Conservation (phyloP, 2,888 invertebrate genomes). For the Diaphora mendica region DNA sequence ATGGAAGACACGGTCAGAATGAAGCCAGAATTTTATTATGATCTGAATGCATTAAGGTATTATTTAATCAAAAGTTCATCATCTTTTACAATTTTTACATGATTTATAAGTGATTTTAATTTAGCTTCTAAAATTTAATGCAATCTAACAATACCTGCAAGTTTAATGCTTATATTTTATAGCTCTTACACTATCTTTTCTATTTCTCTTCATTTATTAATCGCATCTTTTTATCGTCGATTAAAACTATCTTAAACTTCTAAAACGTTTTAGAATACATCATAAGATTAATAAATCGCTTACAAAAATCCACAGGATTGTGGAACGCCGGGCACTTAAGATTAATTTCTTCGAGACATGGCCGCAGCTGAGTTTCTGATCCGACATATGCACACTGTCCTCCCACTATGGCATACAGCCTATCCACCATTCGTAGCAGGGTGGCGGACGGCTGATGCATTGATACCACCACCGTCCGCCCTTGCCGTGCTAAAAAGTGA, state of each 20-base stretch:
- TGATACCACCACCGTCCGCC: constrained; percentile 94
- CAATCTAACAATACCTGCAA: not conserved
- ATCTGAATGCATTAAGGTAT: too few relatives aligned
- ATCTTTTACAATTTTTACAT: too few relatives aligned
- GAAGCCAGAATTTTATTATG: too few relatives aligned
- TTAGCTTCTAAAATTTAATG: too few relatives aligned
- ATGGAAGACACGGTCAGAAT: not conserved
- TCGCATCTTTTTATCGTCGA: not conserved
- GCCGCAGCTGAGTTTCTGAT: constrained; percentile 90
- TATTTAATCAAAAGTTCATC: too few relatives aligned
- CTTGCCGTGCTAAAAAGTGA: constrained; percentile 93
- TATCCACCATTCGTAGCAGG: constrained; percentile 95
- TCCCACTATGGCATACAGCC: constrained; percentile 93
- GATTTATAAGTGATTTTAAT: too few relatives aligned
- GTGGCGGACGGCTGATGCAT: constrained; percentile 97
- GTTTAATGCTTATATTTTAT: too few relatives aligned
- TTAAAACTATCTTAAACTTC: not conserved
- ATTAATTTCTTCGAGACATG: constrained; percentile 90
- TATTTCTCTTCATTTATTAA: not conserved
- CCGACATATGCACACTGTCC: constrained; percentile 94
- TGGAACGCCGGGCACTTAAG: constrained; percentile 94
- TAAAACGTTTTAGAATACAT: not conserved
- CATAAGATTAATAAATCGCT: constrained; percentile 65
- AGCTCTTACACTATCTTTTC: not conserved
- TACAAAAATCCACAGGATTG: constrained; percentile 96